These are phyloP conservation scores for Syngnathus floridae DNA, from an alignment of 2,113 vertebrate species.

Conservation along the genomic window DNA sequence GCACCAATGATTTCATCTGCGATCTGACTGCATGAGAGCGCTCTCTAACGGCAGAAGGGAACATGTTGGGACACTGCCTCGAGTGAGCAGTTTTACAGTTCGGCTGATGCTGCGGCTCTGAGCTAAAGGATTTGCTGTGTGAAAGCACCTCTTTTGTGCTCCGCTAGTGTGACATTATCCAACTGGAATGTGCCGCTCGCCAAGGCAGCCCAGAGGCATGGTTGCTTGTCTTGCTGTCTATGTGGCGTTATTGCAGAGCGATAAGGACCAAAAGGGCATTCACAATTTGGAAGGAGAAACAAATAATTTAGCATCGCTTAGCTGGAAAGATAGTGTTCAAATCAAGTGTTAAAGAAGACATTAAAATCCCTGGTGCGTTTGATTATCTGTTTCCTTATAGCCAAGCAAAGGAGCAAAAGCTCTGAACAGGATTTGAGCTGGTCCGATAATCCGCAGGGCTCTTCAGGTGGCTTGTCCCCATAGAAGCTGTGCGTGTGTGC, in stretches of 20 bases:
- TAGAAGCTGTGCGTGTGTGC: constrained; percentile 34
- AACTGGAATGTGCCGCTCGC: constrained; percentile 56
- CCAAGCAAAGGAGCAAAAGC: constrained; percentile 33
- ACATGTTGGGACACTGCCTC: constrained; percentile 15
- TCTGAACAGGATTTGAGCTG: constrained; percentile 55
- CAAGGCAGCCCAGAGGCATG: not conserved
- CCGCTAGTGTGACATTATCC: constrained; percentile 56
- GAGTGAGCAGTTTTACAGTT: constrained; percentile 50
- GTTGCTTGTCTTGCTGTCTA: not conserved
- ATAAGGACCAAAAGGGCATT: constrained; percentile 1
- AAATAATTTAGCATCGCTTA: not conserved
- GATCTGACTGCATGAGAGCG: constrained; percentile 32
- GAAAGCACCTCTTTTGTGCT: constrained; percentile 62
- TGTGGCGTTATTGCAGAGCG: constrained; percentile 23
- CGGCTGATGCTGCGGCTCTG: constrained; percentile 61
- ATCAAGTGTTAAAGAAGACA: not conserved
- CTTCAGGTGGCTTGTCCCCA: constrained; percentile 63
- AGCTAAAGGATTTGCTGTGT: constrained; percentile 61
- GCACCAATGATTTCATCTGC: not conserved
- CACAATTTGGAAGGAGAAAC: not conserved
- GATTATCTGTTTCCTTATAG: not conserved
- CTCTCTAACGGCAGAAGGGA: constrained; percentile 44
- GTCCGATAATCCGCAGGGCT: constrained; percentile 53
- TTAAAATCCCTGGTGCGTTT: not conserved
- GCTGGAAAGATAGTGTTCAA: not conserved